These are phyloP conservation scores for Pelobates fuscus DNA, from an alignment of 2,113 vertebrate species.

Conservation along the genomic window DNA sequence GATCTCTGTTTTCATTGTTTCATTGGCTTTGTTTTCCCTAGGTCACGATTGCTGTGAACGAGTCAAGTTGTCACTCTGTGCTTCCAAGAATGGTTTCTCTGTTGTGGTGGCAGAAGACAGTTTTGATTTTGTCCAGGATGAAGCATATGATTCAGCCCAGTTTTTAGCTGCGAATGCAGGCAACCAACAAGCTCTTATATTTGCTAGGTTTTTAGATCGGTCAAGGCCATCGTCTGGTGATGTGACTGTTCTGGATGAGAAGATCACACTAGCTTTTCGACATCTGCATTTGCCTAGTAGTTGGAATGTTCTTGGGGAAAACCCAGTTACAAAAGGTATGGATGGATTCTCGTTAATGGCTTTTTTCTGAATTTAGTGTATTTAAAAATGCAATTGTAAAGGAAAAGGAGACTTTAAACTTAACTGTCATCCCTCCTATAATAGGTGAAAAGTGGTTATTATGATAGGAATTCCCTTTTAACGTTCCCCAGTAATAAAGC, in stretches of 20 bases:
- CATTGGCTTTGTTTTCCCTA: conserved; percentile 54
- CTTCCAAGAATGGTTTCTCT: conserved; percentile 65
- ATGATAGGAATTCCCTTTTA: too few species aligned
- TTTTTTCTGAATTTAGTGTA: neutral
- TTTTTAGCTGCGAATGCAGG: conserved; percentile 87
- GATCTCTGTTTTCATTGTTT: neutral
- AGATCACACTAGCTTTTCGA: conserved; percentile 82
- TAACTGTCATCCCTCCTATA: too few species aligned
- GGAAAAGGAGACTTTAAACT: too few species aligned
- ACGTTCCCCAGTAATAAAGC: too few species aligned
- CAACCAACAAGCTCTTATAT: conserved; percentile 82
- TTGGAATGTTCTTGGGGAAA: conserved; percentile 86
- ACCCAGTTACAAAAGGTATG: conserved; percentile 63
- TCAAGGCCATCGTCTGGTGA: conserved; percentile 81
- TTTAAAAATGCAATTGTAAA: too few species aligned
- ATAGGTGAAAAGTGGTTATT: too few species aligned
- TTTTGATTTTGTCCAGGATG: conserved; percentile 88
- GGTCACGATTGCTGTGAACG: conserved; percentile 92
- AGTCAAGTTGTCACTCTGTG: conserved; percentile 85
- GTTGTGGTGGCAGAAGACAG: conserved; percentile 76
- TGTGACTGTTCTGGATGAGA: conserved; percentile 84
- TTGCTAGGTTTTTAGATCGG: conserved; percentile 82
- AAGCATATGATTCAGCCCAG: conserved; percentile 90
- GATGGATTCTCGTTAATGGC: neutral
- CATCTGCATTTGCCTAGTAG: conserved; percentile 82